These are phyloP conservation scores for Philonicus albiceps DNA, from an alignment of 2,888 invertebrate species.

Conservation along the genomic window DNA sequence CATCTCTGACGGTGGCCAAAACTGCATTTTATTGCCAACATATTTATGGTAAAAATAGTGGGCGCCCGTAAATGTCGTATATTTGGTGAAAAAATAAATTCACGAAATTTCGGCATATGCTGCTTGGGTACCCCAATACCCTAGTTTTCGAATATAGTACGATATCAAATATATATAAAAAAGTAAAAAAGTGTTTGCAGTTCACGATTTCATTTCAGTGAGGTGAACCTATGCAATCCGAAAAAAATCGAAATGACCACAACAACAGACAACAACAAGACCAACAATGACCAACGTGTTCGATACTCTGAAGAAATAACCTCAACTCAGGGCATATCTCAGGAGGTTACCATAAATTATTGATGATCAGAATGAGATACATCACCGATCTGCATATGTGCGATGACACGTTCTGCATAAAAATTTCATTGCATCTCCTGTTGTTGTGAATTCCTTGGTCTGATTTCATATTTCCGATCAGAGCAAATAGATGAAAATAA, in stretches of 20 bases:
- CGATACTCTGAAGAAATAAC: background rate
- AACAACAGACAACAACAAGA: background rate
- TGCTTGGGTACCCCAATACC: background rate
- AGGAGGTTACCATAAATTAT: background rate
- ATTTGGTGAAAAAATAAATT: background rate
- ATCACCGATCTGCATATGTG: background rate
- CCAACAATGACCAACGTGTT: background rate
- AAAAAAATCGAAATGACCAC: background rate
- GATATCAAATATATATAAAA: too few species aligned
- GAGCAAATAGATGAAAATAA: constrained; percentile 2
- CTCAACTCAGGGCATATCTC: background rate
- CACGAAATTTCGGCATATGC: background rate
- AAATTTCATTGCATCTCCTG: background rate
- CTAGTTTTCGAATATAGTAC: too few species aligned
- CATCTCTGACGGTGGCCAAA: background rate
- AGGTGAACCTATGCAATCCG: background rate
- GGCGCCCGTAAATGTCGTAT: background rate
- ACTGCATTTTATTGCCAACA: constrained; percentile 7
- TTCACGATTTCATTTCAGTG: background rate
- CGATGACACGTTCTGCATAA: constrained; percentile 6
- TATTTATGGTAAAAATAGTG: background rate
- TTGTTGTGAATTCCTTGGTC: background rate
- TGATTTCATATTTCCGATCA: constrained; percentile 15
- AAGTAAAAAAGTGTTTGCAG: background rate
- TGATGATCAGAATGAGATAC: background rate